phyloP scores from a whole-genome alignment of 2,888 invertebrate species.

The Melieria omissa region DNA sequence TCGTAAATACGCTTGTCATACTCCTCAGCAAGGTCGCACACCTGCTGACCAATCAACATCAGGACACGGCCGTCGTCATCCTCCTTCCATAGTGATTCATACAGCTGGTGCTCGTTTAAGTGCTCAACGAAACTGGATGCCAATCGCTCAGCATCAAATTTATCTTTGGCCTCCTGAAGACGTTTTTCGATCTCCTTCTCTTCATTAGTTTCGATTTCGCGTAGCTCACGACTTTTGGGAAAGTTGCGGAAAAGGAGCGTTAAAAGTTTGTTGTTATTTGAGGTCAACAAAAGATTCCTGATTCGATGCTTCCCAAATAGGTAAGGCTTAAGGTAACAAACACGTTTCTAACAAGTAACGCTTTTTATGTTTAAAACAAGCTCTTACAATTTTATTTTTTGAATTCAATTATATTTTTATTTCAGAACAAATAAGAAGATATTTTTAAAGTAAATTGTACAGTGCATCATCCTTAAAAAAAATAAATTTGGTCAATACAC shows the following conservation, averaged over 20 bases:
- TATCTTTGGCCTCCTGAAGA: slow-evolving; percentile 68
- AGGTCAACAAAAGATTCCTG: no score
- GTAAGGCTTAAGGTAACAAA: neutral
- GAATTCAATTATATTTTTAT: no score
- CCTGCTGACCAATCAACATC: slow-evolving; percentile 71
- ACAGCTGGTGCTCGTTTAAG: slow-evolving; percentile 76
- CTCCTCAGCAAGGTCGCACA: slow-evolving; percentile 72
- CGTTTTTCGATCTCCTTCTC: slow-evolving; percentile 71
- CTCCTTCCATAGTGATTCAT: slow-evolving; percentile 76
- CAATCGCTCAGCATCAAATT: slow-evolving; percentile 72
- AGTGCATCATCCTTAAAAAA: no score
- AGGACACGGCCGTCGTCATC: slow-evolving; percentile 73
- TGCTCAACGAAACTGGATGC: slow-evolving; percentile 81
- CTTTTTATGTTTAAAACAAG: no score
- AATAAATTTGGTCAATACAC: no score
- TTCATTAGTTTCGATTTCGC: slow-evolving; percentile 72
- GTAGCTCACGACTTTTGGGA: slow-evolving; percentile 55
- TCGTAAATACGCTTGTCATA: slow-evolving; percentile 64
- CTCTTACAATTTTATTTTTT: no score
- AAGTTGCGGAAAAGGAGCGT: no score
- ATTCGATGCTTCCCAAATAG: no score
- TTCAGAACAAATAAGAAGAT: no score
- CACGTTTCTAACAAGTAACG: neutral
- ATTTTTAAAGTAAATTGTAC: no score
- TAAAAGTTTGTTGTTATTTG: no score